These are phyloP conservation scores for Gadopsis marmoratus DNA, from an alignment of 2,797 vertebrate genomes.

Conservation along the genomic window DNA sequence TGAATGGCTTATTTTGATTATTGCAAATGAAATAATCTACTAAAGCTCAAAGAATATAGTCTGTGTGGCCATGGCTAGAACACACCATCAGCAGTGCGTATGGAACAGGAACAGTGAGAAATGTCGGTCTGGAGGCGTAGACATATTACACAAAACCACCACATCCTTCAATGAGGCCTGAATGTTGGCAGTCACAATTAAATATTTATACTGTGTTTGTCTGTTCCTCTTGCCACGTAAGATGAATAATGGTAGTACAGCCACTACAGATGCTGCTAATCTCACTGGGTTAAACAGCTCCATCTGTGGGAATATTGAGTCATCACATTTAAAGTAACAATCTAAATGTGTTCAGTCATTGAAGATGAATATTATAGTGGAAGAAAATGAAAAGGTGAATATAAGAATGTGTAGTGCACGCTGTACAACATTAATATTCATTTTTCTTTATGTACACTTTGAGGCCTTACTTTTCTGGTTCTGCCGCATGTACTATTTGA, in stretches of 20 bases:
- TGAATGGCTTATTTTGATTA: background rate
- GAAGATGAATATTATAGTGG: background rate
- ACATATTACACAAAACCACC: background rate
- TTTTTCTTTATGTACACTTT: background rate
- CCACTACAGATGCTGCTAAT: conserved; percentile 14
- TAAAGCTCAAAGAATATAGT: background rate
- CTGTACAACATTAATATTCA: background rate
- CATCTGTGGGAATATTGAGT: background rate
- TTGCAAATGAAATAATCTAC: background rate
- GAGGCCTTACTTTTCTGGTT: conserved; percentile 10
- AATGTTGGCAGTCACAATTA: conserved; percentile 17
- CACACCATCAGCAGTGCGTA: background rate
- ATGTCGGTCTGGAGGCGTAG: background rate
- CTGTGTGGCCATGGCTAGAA: background rate
- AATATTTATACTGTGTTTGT: conserved; percentile 9
- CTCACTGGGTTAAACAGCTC: conserved; percentile 12
- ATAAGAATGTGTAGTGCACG: background rate
- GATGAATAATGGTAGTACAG: background rate
- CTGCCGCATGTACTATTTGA: conserved; percentile 6
- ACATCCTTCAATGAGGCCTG: conserved; percentile 5
- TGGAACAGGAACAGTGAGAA: background rate
- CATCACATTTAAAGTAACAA: background rate
- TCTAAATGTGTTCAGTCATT: conserved; percentile 6
- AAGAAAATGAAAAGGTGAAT: background rate
- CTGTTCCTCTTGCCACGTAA: background rate